Percentiles rank a stretch among this genome's conserved stretches.
phyloP scores from a whole-genome alignment of 1,140 invertebrate species.

The Drosophila subobscura region DNA sequence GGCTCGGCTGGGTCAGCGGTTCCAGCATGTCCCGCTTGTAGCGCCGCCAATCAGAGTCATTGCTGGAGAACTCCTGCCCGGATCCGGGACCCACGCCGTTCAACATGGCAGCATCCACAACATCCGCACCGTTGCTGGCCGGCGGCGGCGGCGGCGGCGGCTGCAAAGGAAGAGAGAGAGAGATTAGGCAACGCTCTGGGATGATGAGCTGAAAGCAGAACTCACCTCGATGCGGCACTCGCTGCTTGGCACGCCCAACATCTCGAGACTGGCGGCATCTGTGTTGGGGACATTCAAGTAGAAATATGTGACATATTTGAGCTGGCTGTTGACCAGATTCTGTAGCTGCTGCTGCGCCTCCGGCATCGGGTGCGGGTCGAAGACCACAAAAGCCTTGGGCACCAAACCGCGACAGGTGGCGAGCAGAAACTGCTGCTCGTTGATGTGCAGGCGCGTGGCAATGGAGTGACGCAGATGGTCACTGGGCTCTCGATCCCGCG shows the following conservation, averaged over 20 bases:
- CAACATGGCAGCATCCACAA: slow-evolving; percentile 80
- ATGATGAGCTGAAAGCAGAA: background rate
- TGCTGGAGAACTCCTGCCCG: slow-evolving; percentile 22
- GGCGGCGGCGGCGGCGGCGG: background rate
- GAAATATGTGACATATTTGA: slow-evolving; percentile 86
- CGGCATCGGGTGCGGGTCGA: slow-evolving; percentile 60
- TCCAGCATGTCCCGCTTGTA: slow-evolving; percentile 60
- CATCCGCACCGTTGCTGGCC: slow-evolving; percentile 51
- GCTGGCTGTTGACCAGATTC: slow-evolving; percentile 65
- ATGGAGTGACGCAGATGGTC: slow-evolving; percentile 86
- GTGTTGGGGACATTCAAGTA: slow-evolving; percentile 86
- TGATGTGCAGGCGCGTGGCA: slow-evolving; percentile 74
- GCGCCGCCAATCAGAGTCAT: slow-evolving; percentile 64
- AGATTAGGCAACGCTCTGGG: background rate
- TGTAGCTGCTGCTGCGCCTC: slow-evolving; percentile 69
- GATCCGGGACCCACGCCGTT: slow-evolving; percentile 41
- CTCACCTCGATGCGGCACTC: slow-evolving; percentile 63
- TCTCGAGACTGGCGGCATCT: slow-evolving; percentile 85
- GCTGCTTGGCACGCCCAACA: slow-evolving; percentile 85
- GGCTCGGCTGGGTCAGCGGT: slow-evolving; percentile 48
- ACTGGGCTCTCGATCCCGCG: slow-evolving; percentile 85
- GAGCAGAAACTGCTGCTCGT: slow-evolving; percentile 67
- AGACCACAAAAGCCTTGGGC: slow-evolving; percentile 70
- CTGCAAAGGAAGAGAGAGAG: background rate
- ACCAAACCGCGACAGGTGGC: slow-evolving; percentile 77